Conservation (phyloP, 2,113 vertebrate species). For the Indri indri region DNA sequence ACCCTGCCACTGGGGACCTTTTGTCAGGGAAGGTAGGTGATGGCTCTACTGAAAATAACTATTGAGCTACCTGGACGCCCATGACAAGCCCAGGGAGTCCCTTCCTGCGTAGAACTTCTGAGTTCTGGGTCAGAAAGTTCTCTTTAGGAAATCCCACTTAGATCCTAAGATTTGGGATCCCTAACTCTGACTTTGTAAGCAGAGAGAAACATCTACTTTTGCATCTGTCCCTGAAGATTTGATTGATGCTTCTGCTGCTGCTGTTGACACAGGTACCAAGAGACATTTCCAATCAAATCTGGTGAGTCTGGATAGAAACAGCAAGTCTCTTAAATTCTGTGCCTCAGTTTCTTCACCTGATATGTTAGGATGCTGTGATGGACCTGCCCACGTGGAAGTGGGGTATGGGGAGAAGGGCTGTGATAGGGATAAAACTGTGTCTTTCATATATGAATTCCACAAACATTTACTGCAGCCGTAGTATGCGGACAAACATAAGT, state of each 20-base stretch:
- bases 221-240: background rate
- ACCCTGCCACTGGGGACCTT: background rate
- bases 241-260: background rate
- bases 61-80: background rate
- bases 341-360: background rate
- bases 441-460: background rate
- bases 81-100: background rate
- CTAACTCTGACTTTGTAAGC: background rate
- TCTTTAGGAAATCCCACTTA: background rate
- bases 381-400: background rate
- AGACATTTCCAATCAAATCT: background rate
- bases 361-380: background rate
- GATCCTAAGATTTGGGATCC: background rate
- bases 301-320: background rate
- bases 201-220: background rate
- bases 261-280: background rate
- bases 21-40: background rate
- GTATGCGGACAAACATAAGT: background rate
- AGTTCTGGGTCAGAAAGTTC: background rate
- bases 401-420: too few relatives aligned
- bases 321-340: background rate
- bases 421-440: background rate
- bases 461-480: background rate
- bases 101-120: background rate
- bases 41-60: background rate